Percentiles rank a stretch among this genome's conserved stretches.
These are phyloP conservation scores for Cliona cf. orientalis DNA, from an alignment of 37 sponge, comb jelly and placozoan genomes.

Conservation along the genomic window DNA sequence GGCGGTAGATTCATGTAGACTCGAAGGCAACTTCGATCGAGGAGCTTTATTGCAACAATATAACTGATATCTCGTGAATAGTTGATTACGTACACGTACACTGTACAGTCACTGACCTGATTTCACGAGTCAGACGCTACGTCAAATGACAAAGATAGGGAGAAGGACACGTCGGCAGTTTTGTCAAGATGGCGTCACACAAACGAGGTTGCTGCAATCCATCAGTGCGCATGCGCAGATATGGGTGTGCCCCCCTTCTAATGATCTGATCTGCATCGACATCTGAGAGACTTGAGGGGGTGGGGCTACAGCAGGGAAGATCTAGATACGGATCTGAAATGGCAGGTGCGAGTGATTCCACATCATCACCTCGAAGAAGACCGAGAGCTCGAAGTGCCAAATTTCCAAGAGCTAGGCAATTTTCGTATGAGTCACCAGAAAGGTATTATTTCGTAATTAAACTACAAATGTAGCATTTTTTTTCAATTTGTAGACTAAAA, in stretches of 20 bases:
- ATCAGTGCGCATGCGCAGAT: neutral
- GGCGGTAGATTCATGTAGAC: too few relatives aligned
- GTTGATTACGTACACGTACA: too few relatives aligned
- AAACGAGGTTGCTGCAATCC: neutral
- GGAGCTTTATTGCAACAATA: too few relatives aligned
- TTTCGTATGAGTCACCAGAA: conserved; percentile 36
- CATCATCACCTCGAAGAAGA: conserved; percentile 1
- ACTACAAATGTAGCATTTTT: neutral
- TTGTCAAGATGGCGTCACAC: neutral
- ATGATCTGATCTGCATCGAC: too few relatives aligned
- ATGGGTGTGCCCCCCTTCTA: neutral
- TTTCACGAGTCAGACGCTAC: neutral
- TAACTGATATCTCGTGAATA: too few relatives aligned
- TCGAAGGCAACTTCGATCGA: too few relatives aligned
- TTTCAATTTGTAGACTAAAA: conserved; percentile 23
- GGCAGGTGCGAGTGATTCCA: neutral
- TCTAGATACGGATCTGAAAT: neutral
- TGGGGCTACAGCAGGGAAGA: neutral
- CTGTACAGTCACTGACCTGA: neutral
- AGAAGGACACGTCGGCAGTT: neutral
- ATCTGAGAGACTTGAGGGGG: neutral
- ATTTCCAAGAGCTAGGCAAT: conserved; percentile 17
- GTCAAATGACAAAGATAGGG: neutral
- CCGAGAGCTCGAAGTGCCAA: conserved; percentile 4
- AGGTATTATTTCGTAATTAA: conserved; percentile 1